Conservation (phyloP, 2,888 invertebrate species). For the Drosophila glabriapex region DNA sequence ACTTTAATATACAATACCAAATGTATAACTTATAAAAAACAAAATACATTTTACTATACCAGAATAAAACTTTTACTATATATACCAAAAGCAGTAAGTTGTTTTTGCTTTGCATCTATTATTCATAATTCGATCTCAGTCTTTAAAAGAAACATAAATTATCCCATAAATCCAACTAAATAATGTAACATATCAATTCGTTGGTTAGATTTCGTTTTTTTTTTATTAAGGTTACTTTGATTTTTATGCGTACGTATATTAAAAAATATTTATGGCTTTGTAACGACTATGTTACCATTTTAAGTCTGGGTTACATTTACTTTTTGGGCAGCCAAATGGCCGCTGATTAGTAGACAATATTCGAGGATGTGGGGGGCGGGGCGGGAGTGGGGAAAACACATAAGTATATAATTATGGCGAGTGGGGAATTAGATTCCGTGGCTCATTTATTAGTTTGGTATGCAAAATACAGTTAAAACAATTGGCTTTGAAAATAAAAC, state of each 20-base stretch:
- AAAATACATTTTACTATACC: conserved; percentile 64
- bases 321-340: conserved; percentile 29
- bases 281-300: conserved; percentile 66
- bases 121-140: background rate
- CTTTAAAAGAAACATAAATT: background rate
- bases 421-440: conserved; percentile 69
- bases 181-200: conserved; percentile 52
- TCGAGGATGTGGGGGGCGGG: conserved; percentile 23
- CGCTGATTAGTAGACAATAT: conserved; percentile 52
- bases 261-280: conserved; percentile 67
- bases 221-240: conserved; percentile 61
- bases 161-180: conserved; percentile 35
- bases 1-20: conserved; percentile 63
- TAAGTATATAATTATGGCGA: conserved; percentile 56
- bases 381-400: conserved; percentile 34
- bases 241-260: conserved; percentile 38
- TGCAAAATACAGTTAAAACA: conserved; percentile 72
- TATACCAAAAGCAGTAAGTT: conserved; percentile 29
- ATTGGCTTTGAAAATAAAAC: conserved; percentile 60
- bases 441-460: conserved; percentile 79
- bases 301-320: conserved; percentile 54
- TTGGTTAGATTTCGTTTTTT: conserved; percentile 69
- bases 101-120: background rate
- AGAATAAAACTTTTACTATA: conserved; percentile 67
- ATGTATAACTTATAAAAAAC: conserved; percentile 60